A percentile compares a stretch with the other conserved stretches of the same genome.
Evolutionary conservation across 1,140 invertebrate species (phyloP).

Genomic region (Calliopsis andreniformis): DNA sequence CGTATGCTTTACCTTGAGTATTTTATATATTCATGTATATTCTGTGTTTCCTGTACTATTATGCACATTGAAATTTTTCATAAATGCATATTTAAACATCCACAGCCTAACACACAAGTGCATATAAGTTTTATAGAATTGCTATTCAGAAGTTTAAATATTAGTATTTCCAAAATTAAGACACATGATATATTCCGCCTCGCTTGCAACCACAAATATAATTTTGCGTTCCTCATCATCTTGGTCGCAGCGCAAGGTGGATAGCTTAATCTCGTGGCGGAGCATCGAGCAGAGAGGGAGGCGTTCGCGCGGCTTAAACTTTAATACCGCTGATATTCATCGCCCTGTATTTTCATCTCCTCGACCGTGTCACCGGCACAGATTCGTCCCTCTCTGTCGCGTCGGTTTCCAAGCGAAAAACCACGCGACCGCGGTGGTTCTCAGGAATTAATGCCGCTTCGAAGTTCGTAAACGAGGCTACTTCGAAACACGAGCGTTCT

Average conservation of each 20-base stretch:
- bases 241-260: too few relatives aligned
- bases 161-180: too few relatives aligned
- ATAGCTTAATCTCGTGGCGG: slow-evolving; percentile 17
- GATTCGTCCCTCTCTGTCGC: neutral
- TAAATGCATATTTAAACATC: too few relatives aligned
- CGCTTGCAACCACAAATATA: neutral
- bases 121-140: too few relatives aligned
- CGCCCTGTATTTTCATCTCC: slow-evolving; percentile 10
- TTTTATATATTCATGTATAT: too few relatives aligned
- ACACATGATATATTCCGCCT: too few relatives aligned
- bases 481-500: slow-evolving; percentile 64
- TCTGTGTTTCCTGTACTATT: too few relatives aligned
- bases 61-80: too few relatives aligned
- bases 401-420: slow-evolving; percentile 8
- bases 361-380: neutral
- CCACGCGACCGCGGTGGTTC: slow-evolving; percentile 38
- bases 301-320: slow-evolving; percentile 13
- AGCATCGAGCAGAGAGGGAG: neutral
- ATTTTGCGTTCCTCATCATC: neutral
- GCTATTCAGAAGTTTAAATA: too few relatives aligned
- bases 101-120: too few relatives aligned
- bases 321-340: slow-evolving; percentile 35
- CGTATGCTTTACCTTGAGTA: too few relatives aligned
- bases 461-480: slow-evolving; percentile 68
- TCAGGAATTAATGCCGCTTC: slow-evolving; percentile 73